Percentiles rank a stretch among this genome's conserved stretches.
Conservation (phyloP, 2,113 vertebrate species). For the Dunckerocampus dactyliophorus region DNA sequence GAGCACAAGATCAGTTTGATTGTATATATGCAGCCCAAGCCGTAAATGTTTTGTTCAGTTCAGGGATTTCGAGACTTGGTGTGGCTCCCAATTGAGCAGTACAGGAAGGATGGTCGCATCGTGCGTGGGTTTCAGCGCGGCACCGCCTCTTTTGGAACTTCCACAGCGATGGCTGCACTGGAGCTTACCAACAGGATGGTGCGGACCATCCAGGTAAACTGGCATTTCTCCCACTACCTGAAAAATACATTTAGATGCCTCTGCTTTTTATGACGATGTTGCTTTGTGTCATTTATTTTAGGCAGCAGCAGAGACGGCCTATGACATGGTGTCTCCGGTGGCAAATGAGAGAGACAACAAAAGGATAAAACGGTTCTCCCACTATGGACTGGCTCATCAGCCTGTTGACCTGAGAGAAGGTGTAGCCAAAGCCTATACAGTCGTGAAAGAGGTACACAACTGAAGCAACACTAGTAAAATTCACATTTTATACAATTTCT, state of each 20-base stretch:
- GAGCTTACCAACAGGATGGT: constrained; percentile 97
- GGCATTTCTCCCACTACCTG: background rate
- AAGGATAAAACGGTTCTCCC: constrained; percentile 82
- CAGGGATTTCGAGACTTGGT: constrained; percentile 95
- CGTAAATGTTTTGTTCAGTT: constrained; percentile 69
- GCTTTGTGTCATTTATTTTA: constrained; percentile 37
- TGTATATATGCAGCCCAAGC: background rate
- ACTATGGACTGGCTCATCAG: constrained; percentile 88
- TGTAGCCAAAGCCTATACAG: constrained; percentile 94
- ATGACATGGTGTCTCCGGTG: constrained; percentile 97
- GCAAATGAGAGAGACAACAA: constrained; percentile 81
- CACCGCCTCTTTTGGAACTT: constrained; percentile 95
- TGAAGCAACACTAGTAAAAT: background rate
- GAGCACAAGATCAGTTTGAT: background rate
- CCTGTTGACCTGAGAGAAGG: constrained; percentile 94
- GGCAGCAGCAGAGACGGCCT: constrained; percentile 96
- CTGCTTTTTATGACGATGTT: background rate
- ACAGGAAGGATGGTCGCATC: constrained; percentile 92
- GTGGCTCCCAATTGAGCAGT: constrained; percentile 98
- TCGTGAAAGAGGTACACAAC: constrained; percentile 88
- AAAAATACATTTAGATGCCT: background rate
- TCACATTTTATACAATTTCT: too few species aligned
- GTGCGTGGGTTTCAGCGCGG: constrained; percentile 93
- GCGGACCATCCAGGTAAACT: constrained; percentile 89
- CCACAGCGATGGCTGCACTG: constrained; percentile 95